Base-by-base conservation (phyloP, 2,888 invertebrate species). In the Pammene aurita region DNA sequence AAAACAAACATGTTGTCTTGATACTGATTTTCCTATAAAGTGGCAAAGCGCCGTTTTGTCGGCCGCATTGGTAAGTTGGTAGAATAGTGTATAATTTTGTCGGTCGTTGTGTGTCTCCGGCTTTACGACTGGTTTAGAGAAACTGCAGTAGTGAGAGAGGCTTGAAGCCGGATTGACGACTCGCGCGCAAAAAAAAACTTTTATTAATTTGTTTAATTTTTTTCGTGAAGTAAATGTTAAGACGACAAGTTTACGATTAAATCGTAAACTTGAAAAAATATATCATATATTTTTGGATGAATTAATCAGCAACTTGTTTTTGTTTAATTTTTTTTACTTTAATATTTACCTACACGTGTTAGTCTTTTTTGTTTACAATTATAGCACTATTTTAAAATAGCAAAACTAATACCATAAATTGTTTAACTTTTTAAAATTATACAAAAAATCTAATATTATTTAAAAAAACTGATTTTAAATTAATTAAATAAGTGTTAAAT, bases 81-180 rank as follows among this genome's bases (percentile, higher is more conserved):
- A 14, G 35, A 11, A 11, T 9, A 44, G 46, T 44, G 50, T 72
- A 71, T 64, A 58, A 70, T 65, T 67, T 64, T 52, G 38, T 70
- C 68, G 73, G 67, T 48, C 72, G 57, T 67, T 67, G 75, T 74
- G 71, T 70, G 70, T 44, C 67, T 58, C 66, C 73, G 67, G 77
- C 80, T 74, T 84, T 79, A 81, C 76, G 78, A 87, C 89, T 78
- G 82, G 89, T 88, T 88, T 83, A 80, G 81, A 84, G 86, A 88
- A 89, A 86, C 78, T 77, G 76, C 86, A 91, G 91, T 92, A 78
- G 73, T 76, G 76, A 63, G 55, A 74, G 63, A 74, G 48, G 70
- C 78, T 74, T 79, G 83, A 86, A 84, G 71, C 64, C 67, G 16
- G n/a, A n/a, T 11, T n/a, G 50, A 63, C 63, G 63, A 41, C 38